A percentile compares a stretch with the other conserved stretches of the same genome.
Evolutionary conservation across 2,888 invertebrate species (phyloP).

Genomic region (Hylaea fasciaria): DNA sequence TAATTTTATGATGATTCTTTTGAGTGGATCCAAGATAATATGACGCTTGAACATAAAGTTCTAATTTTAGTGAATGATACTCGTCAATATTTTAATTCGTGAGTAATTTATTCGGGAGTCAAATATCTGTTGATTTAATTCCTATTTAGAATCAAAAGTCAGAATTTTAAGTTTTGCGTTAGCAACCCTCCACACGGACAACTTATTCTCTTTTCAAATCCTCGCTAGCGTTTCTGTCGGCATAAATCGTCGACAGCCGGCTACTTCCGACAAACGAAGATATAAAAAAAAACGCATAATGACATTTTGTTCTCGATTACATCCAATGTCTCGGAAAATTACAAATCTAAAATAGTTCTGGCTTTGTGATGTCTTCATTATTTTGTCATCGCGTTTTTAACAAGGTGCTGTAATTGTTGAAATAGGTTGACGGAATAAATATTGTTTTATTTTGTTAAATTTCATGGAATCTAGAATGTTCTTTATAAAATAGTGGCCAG

Average conservation of each 20-base stretch:
- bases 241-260: conserved; percentile 71
- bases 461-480: not conserved
- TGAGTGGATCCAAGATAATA: conserved; percentile 30
- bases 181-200: not conserved
- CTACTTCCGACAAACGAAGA: conserved; percentile 73
- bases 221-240: conserved; percentile 63
- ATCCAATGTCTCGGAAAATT: conserved; percentile 49
- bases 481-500: no score
- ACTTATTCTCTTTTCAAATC: conserved; percentile 73
- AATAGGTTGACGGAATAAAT: conserved; percentile 3
- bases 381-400: conserved; percentile 38
- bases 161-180: not conserved
- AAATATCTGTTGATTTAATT: no score
- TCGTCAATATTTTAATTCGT: no score
- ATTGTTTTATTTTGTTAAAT: not conserved
- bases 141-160: no score
- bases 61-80: conserved; percentile 8
- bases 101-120: no score
- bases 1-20: conserved; percentile 43
- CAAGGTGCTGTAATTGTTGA: conserved; percentile 19
- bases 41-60: conserved; percentile 17
- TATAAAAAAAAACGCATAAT: conserved; percentile 56
- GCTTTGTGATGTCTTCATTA: conserved; percentile 40
- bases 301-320: conserved; percentile 71
- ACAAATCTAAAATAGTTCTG: conserved; percentile 44